Evolutionary conservation across 1,140 invertebrate genomes (phyloP).

Genomic region (Euwallacea fornicatus): DNA sequence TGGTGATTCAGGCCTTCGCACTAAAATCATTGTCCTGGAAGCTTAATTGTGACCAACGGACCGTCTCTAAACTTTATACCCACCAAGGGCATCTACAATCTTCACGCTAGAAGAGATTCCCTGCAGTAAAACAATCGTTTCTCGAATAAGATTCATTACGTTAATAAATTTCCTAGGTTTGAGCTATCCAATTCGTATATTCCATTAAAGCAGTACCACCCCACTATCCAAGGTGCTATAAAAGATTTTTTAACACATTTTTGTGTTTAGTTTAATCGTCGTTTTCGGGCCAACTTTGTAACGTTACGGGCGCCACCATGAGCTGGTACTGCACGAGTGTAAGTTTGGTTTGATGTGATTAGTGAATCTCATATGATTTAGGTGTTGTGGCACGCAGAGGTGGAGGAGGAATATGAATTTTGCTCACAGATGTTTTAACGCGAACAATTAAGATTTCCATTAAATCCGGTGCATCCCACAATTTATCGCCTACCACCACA

Average conservation of each 20-base stretch:
- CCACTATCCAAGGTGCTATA: constrained; percentile 42
- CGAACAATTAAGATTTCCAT: no score
- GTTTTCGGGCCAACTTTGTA: constrained; percentile 20
- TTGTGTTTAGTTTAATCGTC: constrained; percentile 21
- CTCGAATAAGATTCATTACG: constrained; percentile 35
- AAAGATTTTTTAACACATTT: constrained; percentile 42
- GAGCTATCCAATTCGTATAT: constrained; percentile 37
- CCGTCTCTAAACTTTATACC: constrained; percentile 37
- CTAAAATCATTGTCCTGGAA: constrained; percentile 26
- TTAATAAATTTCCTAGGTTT: constrained; percentile 25
- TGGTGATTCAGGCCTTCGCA: not conserved
- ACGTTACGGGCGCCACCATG: not conserved
- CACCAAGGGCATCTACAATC: constrained; percentile 46
- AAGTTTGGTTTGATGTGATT: constrained; percentile 21
- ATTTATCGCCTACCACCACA: no score
- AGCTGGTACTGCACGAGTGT: constrained; percentile 25
- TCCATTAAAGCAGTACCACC: constrained; percentile 43
- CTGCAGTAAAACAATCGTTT: constrained; percentile 38
- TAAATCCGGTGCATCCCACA: no score
- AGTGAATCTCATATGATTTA: not conserved
- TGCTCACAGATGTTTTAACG: no score
- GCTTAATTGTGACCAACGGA: constrained; percentile 43
- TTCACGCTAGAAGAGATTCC: constrained; percentile 43
- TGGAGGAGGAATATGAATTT: no score
- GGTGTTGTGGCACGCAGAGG: not conserved